Evolutionary conservation across 2,797 vertebrate genomes (phyloP).

Genomic region (Synaphobranchus kaupii): DNA sequence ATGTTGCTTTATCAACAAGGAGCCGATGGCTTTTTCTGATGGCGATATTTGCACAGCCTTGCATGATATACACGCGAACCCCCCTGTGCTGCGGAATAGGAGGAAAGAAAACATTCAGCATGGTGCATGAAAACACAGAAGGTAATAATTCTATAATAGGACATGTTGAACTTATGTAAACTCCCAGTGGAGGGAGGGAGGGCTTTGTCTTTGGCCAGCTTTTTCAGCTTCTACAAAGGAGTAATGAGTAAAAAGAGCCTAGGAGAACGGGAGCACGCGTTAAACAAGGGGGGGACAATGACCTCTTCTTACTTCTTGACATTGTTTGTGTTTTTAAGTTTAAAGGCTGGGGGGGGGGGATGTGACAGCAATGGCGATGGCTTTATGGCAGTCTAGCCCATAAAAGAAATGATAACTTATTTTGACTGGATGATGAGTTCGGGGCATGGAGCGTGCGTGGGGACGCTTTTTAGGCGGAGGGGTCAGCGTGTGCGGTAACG

Average conservation of each 20-base stretch:
- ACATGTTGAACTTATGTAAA: slow-evolving; percentile 26
- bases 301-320: slow-evolving; percentile 3
- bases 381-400: slow-evolving; percentile 15
- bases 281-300: background rate
- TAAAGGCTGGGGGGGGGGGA: background rate
- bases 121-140: slow-evolving; percentile 12
- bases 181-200: slow-evolving; percentile 2
- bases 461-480: slow-evolving; percentile 21
- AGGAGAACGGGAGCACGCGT: background rate
- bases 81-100: slow-evolving; percentile 1
- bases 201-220: slow-evolving; percentile 7
- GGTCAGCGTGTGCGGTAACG: slow-evolving; percentile 41
- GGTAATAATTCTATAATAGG: background rate
- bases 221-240: slow-evolving; percentile 18
- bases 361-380: background rate
- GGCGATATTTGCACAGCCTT: slow-evolving; percentile 14
- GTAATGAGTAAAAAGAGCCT: slow-evolving; percentile 25
- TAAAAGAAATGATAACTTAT: slow-evolving; percentile 6
- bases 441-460: background rate
- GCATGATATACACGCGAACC: slow-evolving; percentile 13
- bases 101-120: slow-evolving; percentile 14
- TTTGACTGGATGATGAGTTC: slow-evolving; percentile 20
- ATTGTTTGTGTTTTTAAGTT: background rate
- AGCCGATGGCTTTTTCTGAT: slow-evolving; percentile 11
- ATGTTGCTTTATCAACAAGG: background rate